Percentiles rank a stretch among this genome's conserved stretches.
Conservation (phyloP, 2,113 vertebrate genomes). For the Phylloscopus trochilus region DNA sequence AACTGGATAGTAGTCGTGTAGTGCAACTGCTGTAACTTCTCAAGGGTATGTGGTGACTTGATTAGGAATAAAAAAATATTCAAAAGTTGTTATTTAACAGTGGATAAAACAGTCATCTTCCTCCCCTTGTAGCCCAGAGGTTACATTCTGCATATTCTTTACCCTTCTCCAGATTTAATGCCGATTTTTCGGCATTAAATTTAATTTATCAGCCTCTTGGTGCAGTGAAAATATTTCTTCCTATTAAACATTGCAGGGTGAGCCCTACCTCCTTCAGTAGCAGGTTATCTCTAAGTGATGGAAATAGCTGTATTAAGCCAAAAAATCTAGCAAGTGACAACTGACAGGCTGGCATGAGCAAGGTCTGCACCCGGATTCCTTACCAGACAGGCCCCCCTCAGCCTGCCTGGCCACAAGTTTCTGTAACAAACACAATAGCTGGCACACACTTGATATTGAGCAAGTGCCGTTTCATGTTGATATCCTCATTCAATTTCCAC, state of each 20-base stretch:
- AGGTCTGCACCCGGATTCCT: not conserved
- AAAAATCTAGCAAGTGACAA: not conserved
- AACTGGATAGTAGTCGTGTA: not conserved
- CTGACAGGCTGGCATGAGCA: conserved; percentile 11
- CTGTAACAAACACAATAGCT: conserved; percentile 33
- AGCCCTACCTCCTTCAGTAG: not conserved
- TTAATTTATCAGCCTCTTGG: not conserved
- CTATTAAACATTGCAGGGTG: not conserved
- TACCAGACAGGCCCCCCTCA: not conserved
- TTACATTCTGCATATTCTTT: not conserved
- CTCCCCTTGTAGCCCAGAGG: not conserved
- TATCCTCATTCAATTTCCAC: conserved; percentile 56
- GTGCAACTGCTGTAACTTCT: not conserved
- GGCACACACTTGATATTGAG: not conserved
- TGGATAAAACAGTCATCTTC: not conserved
- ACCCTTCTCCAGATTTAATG: not conserved
- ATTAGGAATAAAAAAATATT: not conserved
- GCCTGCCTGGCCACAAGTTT: conserved; percentile 4
- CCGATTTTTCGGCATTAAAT: no score
- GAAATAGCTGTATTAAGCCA: not conserved
- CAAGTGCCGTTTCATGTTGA: conserved; percentile 25
- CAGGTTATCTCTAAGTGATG: not conserved
- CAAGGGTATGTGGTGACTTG: not conserved
- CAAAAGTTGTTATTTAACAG: not conserved
- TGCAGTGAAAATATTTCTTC: not conserved